Conservation (phyloP, 2,888 invertebrate genomes). For the Andrena dorsata region DNA sequence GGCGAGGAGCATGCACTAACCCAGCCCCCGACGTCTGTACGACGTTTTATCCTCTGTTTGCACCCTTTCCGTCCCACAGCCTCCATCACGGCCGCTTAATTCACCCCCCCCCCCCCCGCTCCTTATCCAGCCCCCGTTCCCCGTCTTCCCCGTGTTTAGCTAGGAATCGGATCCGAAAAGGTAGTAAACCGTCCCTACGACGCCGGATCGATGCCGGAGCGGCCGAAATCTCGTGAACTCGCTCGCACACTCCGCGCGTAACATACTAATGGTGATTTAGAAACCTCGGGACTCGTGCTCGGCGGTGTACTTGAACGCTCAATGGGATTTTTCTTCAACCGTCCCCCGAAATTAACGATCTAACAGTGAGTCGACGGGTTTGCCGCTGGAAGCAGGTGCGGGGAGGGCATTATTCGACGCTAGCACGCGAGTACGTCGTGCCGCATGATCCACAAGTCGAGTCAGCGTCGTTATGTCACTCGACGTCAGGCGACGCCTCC, state of each 20-base stretch:
- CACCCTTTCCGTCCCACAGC: slow-evolving; percentile 60
- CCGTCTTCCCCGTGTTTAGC: slow-evolving; percentile 52
- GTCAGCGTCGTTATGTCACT: slow-evolving; percentile 16
- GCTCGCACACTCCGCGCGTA: neutral
- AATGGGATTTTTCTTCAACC: neutral
- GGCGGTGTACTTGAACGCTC: neutral
- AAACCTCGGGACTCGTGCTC: too few species aligned
- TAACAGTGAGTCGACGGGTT: neutral
- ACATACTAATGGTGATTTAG: neutral
- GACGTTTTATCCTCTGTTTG: slow-evolving; percentile 69
- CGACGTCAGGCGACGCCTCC: slow-evolving; percentile 1
- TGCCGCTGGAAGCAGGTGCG: slow-evolving; percentile 29
- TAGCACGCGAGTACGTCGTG: slow-evolving; percentile 29
- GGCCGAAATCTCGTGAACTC: slow-evolving; percentile 16
- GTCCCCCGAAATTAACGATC: slow-evolving; percentile 43
- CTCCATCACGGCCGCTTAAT: slow-evolving; percentile 59
- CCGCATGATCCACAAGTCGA: slow-evolving; percentile 1
- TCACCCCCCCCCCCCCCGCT: slow-evolving; percentile 41
- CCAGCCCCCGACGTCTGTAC: slow-evolving; percentile 52
- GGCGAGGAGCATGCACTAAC: slow-evolving; percentile 64
- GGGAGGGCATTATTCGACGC: slow-evolving; percentile 38
- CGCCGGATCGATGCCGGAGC: slow-evolving; percentile 19
- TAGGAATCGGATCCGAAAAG: slow-evolving; percentile 57
- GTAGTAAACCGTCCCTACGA: slow-evolving; percentile 14
- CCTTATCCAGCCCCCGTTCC: neutral